Evolutionary conservation across 2,113 vertebrate genomes (phyloP).

Genomic region (Corythornis cristatus): DNA sequence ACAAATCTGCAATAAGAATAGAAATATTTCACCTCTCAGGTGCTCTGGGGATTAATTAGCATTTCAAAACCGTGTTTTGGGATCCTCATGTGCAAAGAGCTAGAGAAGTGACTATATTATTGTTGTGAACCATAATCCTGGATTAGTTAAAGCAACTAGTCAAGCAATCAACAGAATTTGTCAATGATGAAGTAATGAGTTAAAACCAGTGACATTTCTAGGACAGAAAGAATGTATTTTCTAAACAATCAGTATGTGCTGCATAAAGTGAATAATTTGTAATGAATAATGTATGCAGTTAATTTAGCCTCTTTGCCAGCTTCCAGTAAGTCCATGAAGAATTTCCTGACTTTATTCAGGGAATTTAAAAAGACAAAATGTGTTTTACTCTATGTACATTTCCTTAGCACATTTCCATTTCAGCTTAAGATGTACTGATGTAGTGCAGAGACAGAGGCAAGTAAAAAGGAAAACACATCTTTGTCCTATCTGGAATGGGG

Average conservation of each 20-base stretch:
- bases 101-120: constrained; percentile 21
- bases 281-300: constrained; percentile 68
- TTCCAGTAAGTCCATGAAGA: constrained; percentile 52
- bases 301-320: constrained; percentile 58
- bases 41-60: constrained; percentile 54
- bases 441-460: neutral
- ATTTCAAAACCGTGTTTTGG: constrained; percentile 25
- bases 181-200: constrained; percentile 43
- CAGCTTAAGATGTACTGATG: neutral
- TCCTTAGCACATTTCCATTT: neutral
- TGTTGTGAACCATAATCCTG: constrained; percentile 11
- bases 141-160: constrained; percentile 56
- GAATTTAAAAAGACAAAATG: neutral
- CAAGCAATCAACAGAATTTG: constrained; percentile 55
- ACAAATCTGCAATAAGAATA: neutral
- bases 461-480: neutral
- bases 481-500: neutral
- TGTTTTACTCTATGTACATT: neutral
- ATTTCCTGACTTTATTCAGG: neutral
- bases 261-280: constrained; percentile 55
- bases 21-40: constrained; percentile 7
- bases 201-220: constrained; percentile 69
- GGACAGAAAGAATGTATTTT: constrained; percentile 66
- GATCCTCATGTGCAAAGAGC: neutral
- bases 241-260: constrained; percentile 62